Evolutionary conservation across 2,797 vertebrate genomes (phyloP).

Genomic region (Parotocinclus haroldoi): DNA sequence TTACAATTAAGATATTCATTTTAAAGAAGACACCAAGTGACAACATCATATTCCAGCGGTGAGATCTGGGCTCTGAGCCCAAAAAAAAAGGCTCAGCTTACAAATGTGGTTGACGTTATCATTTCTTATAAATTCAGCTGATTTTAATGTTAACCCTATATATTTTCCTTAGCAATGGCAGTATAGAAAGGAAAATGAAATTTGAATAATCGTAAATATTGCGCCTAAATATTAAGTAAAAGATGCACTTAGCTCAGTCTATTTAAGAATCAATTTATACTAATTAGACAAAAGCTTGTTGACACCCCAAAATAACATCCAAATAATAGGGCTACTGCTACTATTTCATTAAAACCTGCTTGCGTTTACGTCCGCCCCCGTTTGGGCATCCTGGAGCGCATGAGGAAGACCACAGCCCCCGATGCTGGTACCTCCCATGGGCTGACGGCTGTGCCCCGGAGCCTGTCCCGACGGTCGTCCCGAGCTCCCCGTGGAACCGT

Average conservation of each 20-base stretch:
- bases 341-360: no score
- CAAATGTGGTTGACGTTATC: constrained; percentile 6
- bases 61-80: constrained; percentile 10
- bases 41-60: constrained; percentile 8
- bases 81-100: constrained; percentile 5
- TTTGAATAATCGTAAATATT: constrained; percentile 18
- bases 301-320: no score
- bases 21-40: constrained; percentile 21
- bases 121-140: constrained; percentile 18
- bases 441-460: no score
- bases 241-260: constrained; percentile 9
- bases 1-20: constrained; percentile 29
- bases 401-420: no score
- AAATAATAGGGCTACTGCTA: no score
- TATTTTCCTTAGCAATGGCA: constrained; percentile 5
- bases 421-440: no score
- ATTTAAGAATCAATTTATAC: background rate
- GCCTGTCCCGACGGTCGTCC: no score
- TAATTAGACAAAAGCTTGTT: no score
- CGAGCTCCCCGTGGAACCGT: no score
- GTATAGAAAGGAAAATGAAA: constrained; percentile 7
- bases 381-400: no score
- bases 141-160: constrained; percentile 19
- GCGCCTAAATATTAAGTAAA: constrained; percentile 19
- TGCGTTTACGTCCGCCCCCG: no score